Conservation (phyloP, 2,113 vertebrate species). For the Catharus fuscescens region DNA sequence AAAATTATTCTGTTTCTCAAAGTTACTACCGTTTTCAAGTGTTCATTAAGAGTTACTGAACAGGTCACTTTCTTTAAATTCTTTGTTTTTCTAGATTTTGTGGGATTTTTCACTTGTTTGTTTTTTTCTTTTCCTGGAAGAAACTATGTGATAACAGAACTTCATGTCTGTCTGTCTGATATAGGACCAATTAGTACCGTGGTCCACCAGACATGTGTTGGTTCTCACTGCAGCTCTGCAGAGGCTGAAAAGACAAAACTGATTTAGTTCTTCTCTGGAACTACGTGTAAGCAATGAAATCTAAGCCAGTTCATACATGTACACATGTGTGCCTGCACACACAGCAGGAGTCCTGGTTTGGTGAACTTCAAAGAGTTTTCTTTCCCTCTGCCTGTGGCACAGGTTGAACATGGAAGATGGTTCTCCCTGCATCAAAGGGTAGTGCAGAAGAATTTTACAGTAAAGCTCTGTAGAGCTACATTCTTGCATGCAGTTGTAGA, state of each 20-base stretch:
- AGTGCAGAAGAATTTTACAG: not conserved
- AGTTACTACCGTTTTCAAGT: not conserved
- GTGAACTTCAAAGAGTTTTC: not conserved
- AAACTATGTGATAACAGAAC: not conserved
- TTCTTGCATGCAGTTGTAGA: not conserved
- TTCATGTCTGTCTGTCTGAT: not conserved
- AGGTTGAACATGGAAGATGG: not conserved
- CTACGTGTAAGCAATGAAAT: not conserved
- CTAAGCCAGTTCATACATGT: not conserved
- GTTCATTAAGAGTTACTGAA: not conserved
- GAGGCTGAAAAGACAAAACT: not conserved
- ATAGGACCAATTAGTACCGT: rapidly evolving
- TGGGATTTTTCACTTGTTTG: not conserved
- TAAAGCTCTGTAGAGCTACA: not conserved
- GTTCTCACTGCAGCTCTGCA: not conserved
- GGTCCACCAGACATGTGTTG: rapidly evolving
- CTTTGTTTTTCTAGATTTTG: not conserved
- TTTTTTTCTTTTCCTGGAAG: not conserved
- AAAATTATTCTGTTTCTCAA: not conserved
- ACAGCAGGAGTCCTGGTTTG: not conserved
- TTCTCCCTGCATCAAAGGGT: not conserved
- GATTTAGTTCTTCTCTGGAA: not conserved
- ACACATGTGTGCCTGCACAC: rapidly evolving
- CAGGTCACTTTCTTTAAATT: not conserved
- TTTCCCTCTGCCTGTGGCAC: not conserved